These are phyloP conservation scores for Lepidotrigona ventralis DNA, from an alignment of 1,140 invertebrate species.

Conservation along the genomic window DNA sequence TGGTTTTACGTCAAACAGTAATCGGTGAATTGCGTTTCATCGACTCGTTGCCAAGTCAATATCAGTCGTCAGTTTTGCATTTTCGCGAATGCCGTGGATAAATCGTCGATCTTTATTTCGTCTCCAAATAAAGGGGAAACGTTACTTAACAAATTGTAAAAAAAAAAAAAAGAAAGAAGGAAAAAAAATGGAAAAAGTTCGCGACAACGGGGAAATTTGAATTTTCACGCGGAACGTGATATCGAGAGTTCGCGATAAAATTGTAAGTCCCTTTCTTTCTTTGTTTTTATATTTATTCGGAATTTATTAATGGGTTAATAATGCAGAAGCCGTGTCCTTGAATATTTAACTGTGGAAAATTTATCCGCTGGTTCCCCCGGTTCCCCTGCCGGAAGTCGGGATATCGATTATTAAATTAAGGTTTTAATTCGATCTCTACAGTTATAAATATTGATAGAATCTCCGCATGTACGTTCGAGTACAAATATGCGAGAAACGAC, in stretches of 20 bases:
- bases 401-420: background rate
- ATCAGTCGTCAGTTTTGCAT: background rate
- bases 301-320: background rate
- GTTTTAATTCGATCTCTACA: background rate
- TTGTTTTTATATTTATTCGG: background rate
- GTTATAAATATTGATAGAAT: background rate
- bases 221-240: background rate
- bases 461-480: too few species aligned
- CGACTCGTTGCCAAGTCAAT: background rate
- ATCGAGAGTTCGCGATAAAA: background rate
- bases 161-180: background rate
- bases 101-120: background rate
- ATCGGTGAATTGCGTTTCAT: background rate
- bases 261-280: background rate
- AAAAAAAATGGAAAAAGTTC: background rate
- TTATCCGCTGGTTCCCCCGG: background rate
- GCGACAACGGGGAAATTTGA: background rate
- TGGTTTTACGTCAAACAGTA: constrained; percentile 1
- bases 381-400: background rate
- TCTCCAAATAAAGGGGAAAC: too few species aligned
- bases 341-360: background rate
- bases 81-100: background rate
- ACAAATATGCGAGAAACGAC: background rate
- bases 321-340: background rate
- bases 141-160: constrained; percentile 3